Conservation (phyloP, 2,797 vertebrate genomes). For the Echiichthys vipera region DNA sequence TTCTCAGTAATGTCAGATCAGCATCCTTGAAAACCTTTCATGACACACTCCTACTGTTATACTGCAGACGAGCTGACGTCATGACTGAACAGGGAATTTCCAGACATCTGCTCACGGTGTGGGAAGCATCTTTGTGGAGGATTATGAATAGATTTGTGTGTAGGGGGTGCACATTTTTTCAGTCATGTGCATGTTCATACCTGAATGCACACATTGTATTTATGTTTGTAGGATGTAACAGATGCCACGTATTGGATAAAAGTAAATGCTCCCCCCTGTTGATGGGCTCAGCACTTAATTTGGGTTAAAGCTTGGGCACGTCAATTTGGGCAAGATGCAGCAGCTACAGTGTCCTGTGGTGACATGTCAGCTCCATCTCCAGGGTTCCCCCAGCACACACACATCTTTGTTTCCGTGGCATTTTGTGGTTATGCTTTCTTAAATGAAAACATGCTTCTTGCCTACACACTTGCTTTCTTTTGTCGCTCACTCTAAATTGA, state of each 20-base stretch:
- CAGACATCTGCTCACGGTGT: constrained; percentile 60
- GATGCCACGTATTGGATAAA: constrained; percentile 42
- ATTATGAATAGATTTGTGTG: constrained; percentile 14
- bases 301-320: constrained; percentile 38
- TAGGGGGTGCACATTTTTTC: constrained; percentile 29
- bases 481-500: constrained; percentile 40
- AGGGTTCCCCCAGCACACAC: constrained; percentile 31
- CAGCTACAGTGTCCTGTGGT: constrained; percentile 31
- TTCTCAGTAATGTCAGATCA: constrained; percentile 26
- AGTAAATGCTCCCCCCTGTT: constrained; percentile 37
- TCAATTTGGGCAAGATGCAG: neutral
- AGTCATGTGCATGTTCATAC: constrained; percentile 36
- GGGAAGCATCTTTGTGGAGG: constrained; percentile 29
- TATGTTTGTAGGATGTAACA: constrained; percentile 34
- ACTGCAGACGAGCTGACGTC: constrained; percentile 50
- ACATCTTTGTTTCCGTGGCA: constrained; percentile 28
- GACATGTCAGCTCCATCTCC: constrained; percentile 38
- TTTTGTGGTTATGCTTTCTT: constrained; percentile 28
- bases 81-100: constrained; percentile 62
- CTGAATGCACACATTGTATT: constrained; percentile 45
- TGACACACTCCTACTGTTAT: constrained; percentile 17
- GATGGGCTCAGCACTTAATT: constrained; percentile 22
- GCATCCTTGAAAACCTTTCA: constrained; percentile 25
- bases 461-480: neutral
- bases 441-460: constrained; percentile 7